Conservation (phyloP, 2,888 invertebrate genomes). For the Autographa gamma region DNA sequence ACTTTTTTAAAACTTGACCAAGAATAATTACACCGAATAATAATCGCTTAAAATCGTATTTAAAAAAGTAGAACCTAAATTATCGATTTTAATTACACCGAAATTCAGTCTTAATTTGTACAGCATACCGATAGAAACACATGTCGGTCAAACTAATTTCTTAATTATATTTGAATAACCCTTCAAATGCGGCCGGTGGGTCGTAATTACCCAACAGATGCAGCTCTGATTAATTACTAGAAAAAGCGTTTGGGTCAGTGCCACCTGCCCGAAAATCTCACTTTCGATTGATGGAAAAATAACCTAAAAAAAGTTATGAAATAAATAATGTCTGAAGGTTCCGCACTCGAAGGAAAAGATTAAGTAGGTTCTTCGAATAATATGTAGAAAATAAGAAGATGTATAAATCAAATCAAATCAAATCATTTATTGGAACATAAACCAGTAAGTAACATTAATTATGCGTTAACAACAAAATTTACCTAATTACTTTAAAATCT, state of each 20-base stretch:
- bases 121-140: slow-evolving; percentile 67
- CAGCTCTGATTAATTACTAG: slow-evolving; percentile 85
- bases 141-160: slow-evolving; percentile 84
- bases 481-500: no score
- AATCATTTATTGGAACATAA: no score
- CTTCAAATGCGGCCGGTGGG: slow-evolving; percentile 74
- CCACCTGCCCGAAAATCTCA: slow-evolving; percentile 83
- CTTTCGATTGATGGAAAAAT: slow-evolving; percentile 75
- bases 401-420: no score
- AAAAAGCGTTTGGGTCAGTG: slow-evolving; percentile 77
- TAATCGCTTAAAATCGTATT: neutral
- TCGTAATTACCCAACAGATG: slow-evolving; percentile 86
- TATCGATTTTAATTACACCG: slow-evolving; percentile 20
- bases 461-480: no score
- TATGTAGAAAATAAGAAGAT: no score
- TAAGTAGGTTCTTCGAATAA: no score
- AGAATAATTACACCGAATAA: no score
- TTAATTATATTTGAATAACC: slow-evolving; percentile 89
- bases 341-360: slow-evolving; percentile 19
- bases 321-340: slow-evolving; percentile 32
- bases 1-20: no score
- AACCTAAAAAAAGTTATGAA: slow-evolving; percentile 50
- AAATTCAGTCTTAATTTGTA: slow-evolving; percentile 27
- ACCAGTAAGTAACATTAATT: no score
- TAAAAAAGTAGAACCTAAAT: neutral